Conservation (phyloP, 2,113 vertebrate species). For the Psammodynastes pulverulentus region DNA sequence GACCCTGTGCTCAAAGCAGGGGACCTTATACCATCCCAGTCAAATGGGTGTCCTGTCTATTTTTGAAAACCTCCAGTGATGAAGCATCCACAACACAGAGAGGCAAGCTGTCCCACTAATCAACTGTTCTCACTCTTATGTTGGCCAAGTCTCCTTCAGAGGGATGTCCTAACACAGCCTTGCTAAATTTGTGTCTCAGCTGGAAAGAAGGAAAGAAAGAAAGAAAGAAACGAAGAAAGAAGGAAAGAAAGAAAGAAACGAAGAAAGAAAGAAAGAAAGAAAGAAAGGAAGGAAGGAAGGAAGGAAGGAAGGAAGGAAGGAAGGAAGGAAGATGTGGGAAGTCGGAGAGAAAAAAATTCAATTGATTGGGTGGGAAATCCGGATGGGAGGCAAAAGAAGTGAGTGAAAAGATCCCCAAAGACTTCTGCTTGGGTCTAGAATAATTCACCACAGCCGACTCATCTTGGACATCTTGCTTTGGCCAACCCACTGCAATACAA, state of each 20-base stretch:
- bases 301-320: too few relatives aligned
- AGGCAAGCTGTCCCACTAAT: not conserved
- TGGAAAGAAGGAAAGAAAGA: slow-evolving; percentile 41
- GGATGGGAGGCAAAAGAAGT: not conserved
- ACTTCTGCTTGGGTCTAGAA: slow-evolving; percentile 16
- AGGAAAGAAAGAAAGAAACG: too few relatives aligned
- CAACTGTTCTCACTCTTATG: slow-evolving; percentile 54
- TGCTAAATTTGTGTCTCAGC: slow-evolving; percentile 41
- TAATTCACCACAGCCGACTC: too few relatives aligned
- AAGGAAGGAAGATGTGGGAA: not conserved
- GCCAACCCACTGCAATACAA: too few relatives aligned
- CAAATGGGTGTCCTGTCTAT: not conserved
- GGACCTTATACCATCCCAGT: not conserved
- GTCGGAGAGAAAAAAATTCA: not conserved
- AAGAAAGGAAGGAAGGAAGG: too few relatives aligned
- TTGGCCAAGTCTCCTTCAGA: slow-evolving; percentile 39
- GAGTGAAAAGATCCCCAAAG: slow-evolving; percentile 17
- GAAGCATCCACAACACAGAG: not conserved
- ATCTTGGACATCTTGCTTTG: too few relatives aligned
- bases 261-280: too few relatives aligned
- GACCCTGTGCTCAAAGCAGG: not conserved
- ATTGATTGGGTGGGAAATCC: not conserved
- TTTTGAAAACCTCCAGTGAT: not conserved
- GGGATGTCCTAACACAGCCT: slow-evolving; percentile 64
- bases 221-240: slow-evolving; percentile 19